These are phyloP conservation scores for Clitarchus hookeri DNA, from an alignment of 2,888 invertebrate genomes.

Conservation along the genomic window DNA sequence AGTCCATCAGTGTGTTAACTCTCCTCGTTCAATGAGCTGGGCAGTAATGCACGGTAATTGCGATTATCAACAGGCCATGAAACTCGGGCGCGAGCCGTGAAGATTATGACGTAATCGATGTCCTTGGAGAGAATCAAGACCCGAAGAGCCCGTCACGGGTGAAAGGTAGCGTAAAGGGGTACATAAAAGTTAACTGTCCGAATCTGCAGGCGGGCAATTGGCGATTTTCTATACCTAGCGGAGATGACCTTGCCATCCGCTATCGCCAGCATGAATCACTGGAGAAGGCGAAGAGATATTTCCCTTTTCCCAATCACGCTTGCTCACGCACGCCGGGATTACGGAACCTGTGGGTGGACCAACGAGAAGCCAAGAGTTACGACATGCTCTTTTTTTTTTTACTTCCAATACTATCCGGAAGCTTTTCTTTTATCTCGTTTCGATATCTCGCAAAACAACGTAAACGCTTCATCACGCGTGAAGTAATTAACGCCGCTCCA, in stretches of 20 bases:
- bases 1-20: no score
- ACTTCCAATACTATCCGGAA: background rate
- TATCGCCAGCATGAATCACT: background rate
- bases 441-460: no score
- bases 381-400: background rate
- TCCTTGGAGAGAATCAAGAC: background rate
- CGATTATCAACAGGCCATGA: background rate
- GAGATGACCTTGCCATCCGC: constrained; percentile 7
- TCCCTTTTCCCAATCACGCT: background rate
- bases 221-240: background rate
- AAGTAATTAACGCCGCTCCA: no score
- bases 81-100: background rate
- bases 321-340: background rate
- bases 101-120: background rate
- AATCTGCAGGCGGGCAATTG: background rate
- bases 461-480: no score
- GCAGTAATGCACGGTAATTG: background rate
- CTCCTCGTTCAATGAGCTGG: no score
- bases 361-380: background rate
- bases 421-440: background rate
- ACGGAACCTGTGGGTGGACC: background rate
- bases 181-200: background rate
- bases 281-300: background rate
- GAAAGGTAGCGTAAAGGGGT: background rate
- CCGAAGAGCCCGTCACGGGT: background rate